phyloP scores from a whole-genome alignment of 2,797 vertebrate genomes.

The Acomys russatus region DNA sequence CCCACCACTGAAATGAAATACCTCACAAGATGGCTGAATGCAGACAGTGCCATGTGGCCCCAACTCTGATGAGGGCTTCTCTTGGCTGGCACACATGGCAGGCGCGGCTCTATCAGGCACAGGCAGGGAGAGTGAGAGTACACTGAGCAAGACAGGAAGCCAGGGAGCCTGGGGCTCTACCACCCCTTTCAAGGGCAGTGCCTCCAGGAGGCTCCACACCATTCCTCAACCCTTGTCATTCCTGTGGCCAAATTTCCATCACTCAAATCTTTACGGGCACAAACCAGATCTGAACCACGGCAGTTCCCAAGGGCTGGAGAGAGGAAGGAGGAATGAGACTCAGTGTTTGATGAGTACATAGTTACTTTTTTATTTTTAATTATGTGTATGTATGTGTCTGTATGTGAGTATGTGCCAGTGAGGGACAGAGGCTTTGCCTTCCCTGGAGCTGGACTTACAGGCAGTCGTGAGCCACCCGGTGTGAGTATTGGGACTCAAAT shows the following conservation, averaged over 20 bases:
- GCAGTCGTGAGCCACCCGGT: background rate
- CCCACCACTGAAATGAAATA: background rate
- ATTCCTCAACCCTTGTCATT: no score
- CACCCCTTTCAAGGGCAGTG: background rate
- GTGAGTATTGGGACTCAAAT: background rate
- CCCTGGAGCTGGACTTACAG: background rate
- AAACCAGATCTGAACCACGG: background rate
- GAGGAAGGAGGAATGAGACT: rapidly evolving
- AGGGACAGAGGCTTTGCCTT: background rate
- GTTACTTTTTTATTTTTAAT: background rate
- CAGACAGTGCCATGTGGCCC: background rate
- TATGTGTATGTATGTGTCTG: background rate
- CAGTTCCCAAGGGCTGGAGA: background rate
- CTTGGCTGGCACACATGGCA: no score
- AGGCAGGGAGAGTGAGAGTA: no score
- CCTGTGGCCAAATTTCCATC: background rate
- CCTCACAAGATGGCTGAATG: background rate
- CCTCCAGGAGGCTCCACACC: background rate
- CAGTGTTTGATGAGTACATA: background rate
- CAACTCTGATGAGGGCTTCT: background rate
- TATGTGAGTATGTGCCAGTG: background rate
- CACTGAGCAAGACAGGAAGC: background rate
- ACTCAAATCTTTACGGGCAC: background rate
- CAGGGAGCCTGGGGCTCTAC: background rate
- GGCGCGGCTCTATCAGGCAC: background rate